Percentiles rank a stretch among this genome's conserved stretches.
These are phyloP conservation scores for Stylophora pistillata DNA, from an alignment of 64 coral and sea anemone genomes.

Conservation along the genomic window DNA sequence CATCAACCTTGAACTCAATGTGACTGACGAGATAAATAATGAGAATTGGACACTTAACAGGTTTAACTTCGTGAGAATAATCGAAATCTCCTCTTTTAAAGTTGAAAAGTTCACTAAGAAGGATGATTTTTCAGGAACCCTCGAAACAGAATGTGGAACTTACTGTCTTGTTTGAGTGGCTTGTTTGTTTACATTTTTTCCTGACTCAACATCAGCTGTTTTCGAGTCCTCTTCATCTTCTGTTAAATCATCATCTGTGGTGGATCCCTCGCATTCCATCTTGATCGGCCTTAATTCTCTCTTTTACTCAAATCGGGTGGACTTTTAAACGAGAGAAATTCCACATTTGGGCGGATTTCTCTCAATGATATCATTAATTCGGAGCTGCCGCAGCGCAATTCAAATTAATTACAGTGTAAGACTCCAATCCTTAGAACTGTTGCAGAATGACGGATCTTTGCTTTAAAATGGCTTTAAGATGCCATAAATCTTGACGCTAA, in stretches of 20 bases:
- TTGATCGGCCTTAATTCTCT: neutral
- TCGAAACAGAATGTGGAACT: no score
- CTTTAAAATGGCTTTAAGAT: neutral
- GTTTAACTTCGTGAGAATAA: no score
- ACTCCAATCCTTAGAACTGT: neutral
- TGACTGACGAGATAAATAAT: neutral
- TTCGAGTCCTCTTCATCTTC: constrained; percentile 3
- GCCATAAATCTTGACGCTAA: no score
- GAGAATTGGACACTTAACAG: neutral
- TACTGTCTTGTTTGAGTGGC: neutral
- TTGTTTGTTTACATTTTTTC: neutral
- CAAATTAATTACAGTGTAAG: neutral
- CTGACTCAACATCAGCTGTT: neutral
- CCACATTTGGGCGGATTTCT: no score
- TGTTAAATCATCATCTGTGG: constrained; percentile 4
- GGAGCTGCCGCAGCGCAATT: neutral
- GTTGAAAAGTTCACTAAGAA: no score
- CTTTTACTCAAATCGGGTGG: neutral
- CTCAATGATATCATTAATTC: neutral
- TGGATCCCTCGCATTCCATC: neutral
- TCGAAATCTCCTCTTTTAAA: no score
- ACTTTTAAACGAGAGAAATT: neutral
- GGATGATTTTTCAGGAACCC: no score
- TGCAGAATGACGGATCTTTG: neutral
- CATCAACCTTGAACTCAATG: neutral